Base-by-base conservation (phyloP, 1,140 invertebrate species). In the Octopus sinensis region DNA sequence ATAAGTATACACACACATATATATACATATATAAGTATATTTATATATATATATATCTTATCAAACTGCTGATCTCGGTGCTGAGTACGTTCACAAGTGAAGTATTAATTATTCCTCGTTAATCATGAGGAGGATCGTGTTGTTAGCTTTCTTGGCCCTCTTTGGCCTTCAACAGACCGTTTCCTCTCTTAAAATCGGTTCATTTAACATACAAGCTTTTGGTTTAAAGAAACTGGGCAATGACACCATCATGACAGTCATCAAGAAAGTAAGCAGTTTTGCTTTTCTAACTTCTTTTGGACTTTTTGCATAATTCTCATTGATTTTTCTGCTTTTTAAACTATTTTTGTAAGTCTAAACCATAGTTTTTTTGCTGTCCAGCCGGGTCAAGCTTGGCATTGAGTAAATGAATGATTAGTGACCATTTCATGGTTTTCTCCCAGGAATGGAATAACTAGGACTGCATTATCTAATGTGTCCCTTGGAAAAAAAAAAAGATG, bases 161-260 rank as follows among this genome's bases (percentile, higher is more conserved):
- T 5, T 6, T 73, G 53, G 68, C n/a, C 51, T 54, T 4, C 43
- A 75, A 4, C 68, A 83, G 2, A 82, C 81, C 5, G 56, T 75
- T n/a, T 78, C 83, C 0, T 82, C 85, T 6, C 80, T 87, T 5
- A 82, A 71, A 62, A 83, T 88, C 6, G 85, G 85, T 23, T 83
- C 87, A 5, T 88, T 88, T 80, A 88, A 88, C 80, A 83, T 88
- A 7, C 86, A 84, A 73, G 77, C 86, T 7, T 86, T 88, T 81
- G 87, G 87, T 53, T 53, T 77, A 43, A 84, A 71, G 43, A 88
- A 88, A 62, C 79, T 86, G 82, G 10, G 68, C 2, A 80, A 85
- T 5, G 51, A 79, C 12, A 68, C 79, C 6, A 84, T 88, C 7
- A 81, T 85, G 4, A 43, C 82, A 4, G 79, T 82, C 51, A 80